Percentiles rank a stretch among this genome's conserved stretches.
Evolutionary conservation across 2,888 invertebrate species (phyloP).

Genomic region (Steinernema carpocapsae): DNA sequence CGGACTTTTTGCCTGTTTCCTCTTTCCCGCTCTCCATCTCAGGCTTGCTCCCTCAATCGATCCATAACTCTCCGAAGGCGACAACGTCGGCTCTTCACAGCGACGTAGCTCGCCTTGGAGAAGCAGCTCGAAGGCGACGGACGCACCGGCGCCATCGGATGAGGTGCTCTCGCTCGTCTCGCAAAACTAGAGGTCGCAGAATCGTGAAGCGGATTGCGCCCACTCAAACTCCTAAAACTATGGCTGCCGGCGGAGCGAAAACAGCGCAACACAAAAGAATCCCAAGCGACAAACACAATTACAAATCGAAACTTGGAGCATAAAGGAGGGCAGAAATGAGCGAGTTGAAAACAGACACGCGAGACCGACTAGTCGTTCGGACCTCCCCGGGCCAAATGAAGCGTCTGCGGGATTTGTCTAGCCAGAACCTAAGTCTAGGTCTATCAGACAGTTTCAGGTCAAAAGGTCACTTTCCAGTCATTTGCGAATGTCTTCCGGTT

Average conservation of each 20-base stretch:
- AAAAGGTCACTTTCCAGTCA: not conserved
- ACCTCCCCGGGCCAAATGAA: too few relatives aligned
- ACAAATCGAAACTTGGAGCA: too few relatives aligned
- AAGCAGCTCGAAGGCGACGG: conserved; percentile 17
- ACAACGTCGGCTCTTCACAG: not conserved
- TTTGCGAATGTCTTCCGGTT: not conserved
- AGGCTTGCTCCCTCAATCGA: conserved; percentile 28
- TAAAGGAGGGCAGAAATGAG: too few relatives aligned
- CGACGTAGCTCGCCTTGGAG: not conserved
- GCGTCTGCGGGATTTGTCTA: too few relatives aligned
- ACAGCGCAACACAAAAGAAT: not conserved
- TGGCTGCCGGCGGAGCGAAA: not conserved
- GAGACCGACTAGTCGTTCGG: too few relatives aligned
- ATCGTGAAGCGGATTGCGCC: not conserved
- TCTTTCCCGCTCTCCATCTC: not conserved
- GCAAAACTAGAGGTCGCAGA: not conserved
- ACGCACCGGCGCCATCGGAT: conserved; percentile 18
- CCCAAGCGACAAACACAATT: too few relatives aligned
- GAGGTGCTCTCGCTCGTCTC: conserved; percentile 7
- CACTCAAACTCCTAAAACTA: not conserved
- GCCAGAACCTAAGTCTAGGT: not conserved
- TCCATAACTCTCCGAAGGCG: conserved; percentile 20
- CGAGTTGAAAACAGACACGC: too few relatives aligned
- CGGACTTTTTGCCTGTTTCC: conserved; percentile 24
- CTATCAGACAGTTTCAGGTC: not conserved